Conservation (phyloP, 1,140 invertebrate species). For the Panagrolaimus sp. region DNA sequence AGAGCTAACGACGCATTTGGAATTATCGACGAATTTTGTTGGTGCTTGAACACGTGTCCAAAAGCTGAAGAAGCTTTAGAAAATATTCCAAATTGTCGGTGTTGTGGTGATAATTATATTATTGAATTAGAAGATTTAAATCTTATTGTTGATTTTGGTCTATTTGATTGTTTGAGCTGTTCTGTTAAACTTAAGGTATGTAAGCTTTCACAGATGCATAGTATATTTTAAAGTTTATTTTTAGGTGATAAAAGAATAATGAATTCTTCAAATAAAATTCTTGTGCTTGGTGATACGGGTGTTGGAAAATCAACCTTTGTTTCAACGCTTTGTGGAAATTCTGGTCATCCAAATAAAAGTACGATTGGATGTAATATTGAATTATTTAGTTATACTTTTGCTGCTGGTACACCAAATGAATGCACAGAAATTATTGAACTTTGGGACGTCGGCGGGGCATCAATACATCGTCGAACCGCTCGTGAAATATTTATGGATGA, state of each 20-base stretch:
- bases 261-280: slow-evolving; percentile 26
- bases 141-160: slow-evolving; percentile 27
- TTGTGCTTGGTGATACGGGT: slow-evolving; percentile 38
- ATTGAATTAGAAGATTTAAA: slow-evolving; percentile 24
- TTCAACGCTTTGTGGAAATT: slow-evolving; percentile 36
- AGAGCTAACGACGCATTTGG: slow-evolving; percentile 29
- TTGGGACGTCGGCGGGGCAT: slow-evolving; percentile 42
- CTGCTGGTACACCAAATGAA: slow-evolving; percentile 42
- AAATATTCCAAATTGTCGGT: slow-evolving; percentile 25
- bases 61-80: slow-evolving; percentile 11
- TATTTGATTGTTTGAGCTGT: slow-evolving; percentile 31
- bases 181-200: slow-evolving; percentile 21
- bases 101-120: slow-evolving; percentile 24
- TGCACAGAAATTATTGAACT: slow-evolving; percentile 36
- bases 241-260: slow-evolving; percentile 2
- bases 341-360: slow-evolving; percentile 35
- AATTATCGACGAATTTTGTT: slow-evolving; percentile 23
- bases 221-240: too few relatives aligned
- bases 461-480: slow-evolving; percentile 31
- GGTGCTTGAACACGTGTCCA: not conserved
- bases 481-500: slow-evolving; percentile 36
- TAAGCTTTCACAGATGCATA: too few relatives aligned
- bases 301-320: slow-evolving; percentile 44
- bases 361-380: slow-evolving; percentile 26
- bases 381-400: slow-evolving; percentile 31